Conservation (phyloP, 2,888 invertebrate species). For the Ypsolopha sequella region DNA sequence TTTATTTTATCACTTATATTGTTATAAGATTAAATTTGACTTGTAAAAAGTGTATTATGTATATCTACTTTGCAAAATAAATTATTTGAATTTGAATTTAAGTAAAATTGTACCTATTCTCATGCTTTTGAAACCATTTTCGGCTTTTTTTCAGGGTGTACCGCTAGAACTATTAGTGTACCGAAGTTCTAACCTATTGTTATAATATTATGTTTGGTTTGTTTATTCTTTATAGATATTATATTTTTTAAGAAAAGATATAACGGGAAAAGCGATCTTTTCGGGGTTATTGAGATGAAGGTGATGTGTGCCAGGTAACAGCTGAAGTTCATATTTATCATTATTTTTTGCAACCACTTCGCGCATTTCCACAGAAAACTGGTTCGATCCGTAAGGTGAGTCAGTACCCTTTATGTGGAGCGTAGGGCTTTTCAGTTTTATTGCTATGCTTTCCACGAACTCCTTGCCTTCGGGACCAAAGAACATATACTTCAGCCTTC, state of each 20-base stretch:
- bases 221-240: constrained; percentile 19
- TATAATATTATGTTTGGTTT: no score
- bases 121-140: no score
- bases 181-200: no score
- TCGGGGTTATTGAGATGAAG: constrained; percentile 80
- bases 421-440: constrained; percentile 72
- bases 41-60: no score
- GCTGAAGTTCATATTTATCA: constrained; percentile 68
- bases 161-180: no score
- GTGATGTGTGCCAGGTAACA: constrained; percentile 79
- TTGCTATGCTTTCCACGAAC: constrained; percentile 66
- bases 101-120: no score
- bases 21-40: no score
- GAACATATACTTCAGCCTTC: constrained; percentile 68
- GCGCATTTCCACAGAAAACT: constrained; percentile 67
- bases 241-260: constrained; percentile 64
- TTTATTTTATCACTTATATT: no score
- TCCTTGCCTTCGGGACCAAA: constrained; percentile 63
- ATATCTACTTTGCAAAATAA: no score
- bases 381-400: constrained; percentile 66
- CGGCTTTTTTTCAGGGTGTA: no score
- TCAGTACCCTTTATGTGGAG: constrained; percentile 73
- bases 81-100: no score
- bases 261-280: constrained; percentile 64
- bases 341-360: constrained; percentile 64